These are phyloP conservation scores for Stratiolaelaps scimitus DNA, from an alignment of 1,140 invertebrate species.

Conservation along the genomic window DNA sequence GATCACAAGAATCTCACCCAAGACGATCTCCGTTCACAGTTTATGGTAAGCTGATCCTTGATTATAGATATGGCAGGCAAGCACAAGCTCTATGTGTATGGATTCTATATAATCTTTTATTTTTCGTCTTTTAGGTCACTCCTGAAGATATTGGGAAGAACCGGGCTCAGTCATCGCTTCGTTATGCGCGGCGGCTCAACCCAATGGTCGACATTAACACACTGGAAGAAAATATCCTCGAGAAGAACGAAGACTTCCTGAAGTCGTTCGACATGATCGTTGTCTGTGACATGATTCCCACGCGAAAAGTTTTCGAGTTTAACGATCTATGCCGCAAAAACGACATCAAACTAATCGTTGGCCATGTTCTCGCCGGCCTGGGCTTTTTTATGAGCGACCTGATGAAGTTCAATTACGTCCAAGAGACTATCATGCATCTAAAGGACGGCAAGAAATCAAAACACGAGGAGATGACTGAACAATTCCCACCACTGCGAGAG, in stretches of 20 bases:
- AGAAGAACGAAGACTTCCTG: slow-evolving; percentile 10
- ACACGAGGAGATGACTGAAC: not conserved
- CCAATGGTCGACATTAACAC: slow-evolving; percentile 33
- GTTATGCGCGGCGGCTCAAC: slow-evolving; percentile 41
- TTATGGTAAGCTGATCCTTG: slow-evolving; percentile 43
- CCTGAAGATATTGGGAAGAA: slow-evolving; percentile 55
- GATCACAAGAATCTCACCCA: slow-evolving; percentile 61
- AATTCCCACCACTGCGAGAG: not conserved
- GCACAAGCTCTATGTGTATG: too few relatives aligned
- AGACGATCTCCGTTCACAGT: slow-evolving; percentile 63
- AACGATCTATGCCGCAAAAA: slow-evolving; percentile 62
- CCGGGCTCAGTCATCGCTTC: slow-evolving; percentile 49
- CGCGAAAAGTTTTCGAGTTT: slow-evolving; percentile 57
- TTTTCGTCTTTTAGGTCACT: slow-evolving; percentile 35
- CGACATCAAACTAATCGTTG: slow-evolving; percentile 70
- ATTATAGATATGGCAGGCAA: not conserved
- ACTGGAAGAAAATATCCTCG: slow-evolving; percentile 8
- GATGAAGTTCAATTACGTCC: slow-evolving; percentile 9
- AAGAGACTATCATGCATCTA: not conserved
- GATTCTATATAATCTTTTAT: slow-evolving; percentile 32
- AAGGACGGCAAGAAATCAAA: slow-evolving; percentile 20
- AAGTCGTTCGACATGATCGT: slow-evolving; percentile 43
- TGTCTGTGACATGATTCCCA: slow-evolving; percentile 62
- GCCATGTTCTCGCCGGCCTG: slow-evolving; percentile 51
- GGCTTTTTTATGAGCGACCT: slow-evolving; percentile 17